Conservation (phyloP, 2,797 vertebrate species). For the Coluber constrictor region DNA sequence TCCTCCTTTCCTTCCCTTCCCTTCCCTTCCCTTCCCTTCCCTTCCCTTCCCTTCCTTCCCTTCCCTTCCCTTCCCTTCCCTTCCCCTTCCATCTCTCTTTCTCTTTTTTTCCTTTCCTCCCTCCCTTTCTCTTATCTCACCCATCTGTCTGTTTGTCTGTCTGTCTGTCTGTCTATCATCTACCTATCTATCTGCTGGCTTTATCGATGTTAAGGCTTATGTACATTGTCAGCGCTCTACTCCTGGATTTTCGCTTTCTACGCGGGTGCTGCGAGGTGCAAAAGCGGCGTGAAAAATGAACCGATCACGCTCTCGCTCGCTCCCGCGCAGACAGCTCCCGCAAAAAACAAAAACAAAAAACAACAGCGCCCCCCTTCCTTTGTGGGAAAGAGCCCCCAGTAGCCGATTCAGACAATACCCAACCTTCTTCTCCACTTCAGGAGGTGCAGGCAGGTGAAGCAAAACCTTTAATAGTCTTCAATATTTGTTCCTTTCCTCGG, state of each 20-base stretch:
- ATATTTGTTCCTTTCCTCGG: not conserved
- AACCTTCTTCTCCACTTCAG: not conserved
- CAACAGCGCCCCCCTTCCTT: not conserved
- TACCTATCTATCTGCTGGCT: not conserved
- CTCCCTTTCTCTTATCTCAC: not conserved
- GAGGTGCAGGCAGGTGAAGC: not conserved
- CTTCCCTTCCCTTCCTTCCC: not conserved
- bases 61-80: not conserved
- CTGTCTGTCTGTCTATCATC: not conserved
- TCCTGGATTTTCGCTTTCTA: not conserved
- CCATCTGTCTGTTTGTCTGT: not conserved
- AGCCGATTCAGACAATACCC: not conserved
- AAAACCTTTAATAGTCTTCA: not conserved
- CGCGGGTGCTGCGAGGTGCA: not conserved
- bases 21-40: no score
- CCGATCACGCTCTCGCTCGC: not conserved
- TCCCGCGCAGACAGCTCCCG: not conserved
- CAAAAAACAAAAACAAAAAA: not conserved
- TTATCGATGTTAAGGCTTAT: not conserved
- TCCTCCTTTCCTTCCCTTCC: not conserved
- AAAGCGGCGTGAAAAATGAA: not conserved
- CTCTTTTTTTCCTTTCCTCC: fast-evolving
- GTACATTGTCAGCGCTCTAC: not conserved
- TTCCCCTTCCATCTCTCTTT: no score
- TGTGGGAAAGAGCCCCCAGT: not conserved